phyloP scores from a whole-genome alignment of 1,140 invertebrate genomes.

The Anoplolepis gracilipes region DNA sequence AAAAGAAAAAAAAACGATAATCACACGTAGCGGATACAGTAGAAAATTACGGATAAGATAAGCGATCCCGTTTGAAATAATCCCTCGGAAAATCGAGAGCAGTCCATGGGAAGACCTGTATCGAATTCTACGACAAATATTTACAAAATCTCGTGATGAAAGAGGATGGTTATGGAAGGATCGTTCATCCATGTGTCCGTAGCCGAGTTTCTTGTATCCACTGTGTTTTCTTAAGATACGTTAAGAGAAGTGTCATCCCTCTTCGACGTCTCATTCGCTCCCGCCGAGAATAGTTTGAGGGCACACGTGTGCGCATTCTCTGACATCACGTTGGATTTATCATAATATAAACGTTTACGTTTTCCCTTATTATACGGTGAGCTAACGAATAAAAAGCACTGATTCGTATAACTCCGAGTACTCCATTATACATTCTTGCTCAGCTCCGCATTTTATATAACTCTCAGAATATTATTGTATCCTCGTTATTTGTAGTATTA shows the following conservation, averaged over 20 bases:
- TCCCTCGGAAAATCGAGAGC: conserved; percentile 28
- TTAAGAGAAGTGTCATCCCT: conserved; percentile 56
- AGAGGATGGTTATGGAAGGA: conserved; percentile 41
- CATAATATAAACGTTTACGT: conserved; percentile 48
- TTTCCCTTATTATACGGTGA: conserved; percentile 42
- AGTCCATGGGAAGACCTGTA: conserved; percentile 25
- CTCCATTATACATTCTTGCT: conserved; percentile 45
- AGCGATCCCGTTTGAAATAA: conserved; percentile 39
- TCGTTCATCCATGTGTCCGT: conserved; percentile 42
- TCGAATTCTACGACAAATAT: conserved; percentile 65
- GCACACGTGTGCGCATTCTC: conserved; percentile 47
- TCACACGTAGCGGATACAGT: not conserved
- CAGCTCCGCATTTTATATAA: conserved; percentile 8
- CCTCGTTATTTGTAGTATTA: conserved; percentile 11
- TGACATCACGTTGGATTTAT: conserved; percentile 60
- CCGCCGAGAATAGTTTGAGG: conserved; percentile 57
- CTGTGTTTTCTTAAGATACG: conserved; percentile 65
- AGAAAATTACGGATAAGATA: conserved; percentile 16
- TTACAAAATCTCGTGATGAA: conserved; percentile 46
- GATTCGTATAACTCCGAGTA: conserved; percentile 26
- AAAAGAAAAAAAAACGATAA: no score
- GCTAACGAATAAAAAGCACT: conserved; percentile 45
- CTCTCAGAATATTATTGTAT: conserved; percentile 3
- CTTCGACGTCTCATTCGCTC: conserved; percentile 21
- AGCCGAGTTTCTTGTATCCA: conserved; percentile 47